Base-by-base conservation (phyloP, 1,140 invertebrate species). In the Tetramorium alpestre region DNA sequence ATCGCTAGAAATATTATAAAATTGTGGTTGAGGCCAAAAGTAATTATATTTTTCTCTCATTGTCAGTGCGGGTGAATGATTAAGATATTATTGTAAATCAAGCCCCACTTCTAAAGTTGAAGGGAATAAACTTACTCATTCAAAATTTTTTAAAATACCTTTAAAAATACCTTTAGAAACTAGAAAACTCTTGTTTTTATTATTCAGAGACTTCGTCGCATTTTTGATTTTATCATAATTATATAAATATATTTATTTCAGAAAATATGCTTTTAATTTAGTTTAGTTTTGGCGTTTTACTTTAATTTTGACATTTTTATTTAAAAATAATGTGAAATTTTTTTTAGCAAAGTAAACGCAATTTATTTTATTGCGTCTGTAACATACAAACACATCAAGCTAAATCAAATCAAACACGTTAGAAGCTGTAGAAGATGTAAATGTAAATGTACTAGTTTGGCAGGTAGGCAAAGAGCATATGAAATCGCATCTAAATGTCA, bases 401-500 rank as follows among this genome's bases (percentile, higher is more conserved):
- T 2, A n/a, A 64, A 47, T 41, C 10, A 22, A 33, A 77, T 62
- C 22, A 56, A 47, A 47, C 6, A n/a, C 0, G 10, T n/a, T 13
- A 41, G n/a, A 73, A 56, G 38, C 13, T 62, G 16, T 18, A 18
- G 22, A 28, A 16, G 16, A 25, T 6, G 6, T 75, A 38, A 56
- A 38, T 16, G 18, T 58, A 38, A 73, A 56, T 13, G 28, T 41
- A n/a, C 18, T 5, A n/a, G 4, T 47, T 47, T 47, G 41, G 7
- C 18, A 38, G 18, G 10, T 4, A 65, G 13, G 1, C n/a, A 51
- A 67, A 76, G 51, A n/a, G 13, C 41, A n/a, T 76, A 25, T 10
- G 22, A 70, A 44, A 41, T 47, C 38, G 18, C 67, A 47, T 84
- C n/a, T 84, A 73, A 73, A 73, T 82, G 41, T 58, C 78, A 60